These are phyloP conservation scores for Tragelaphus eurycerus DNA, from an alignment of 2,797 vertebrate genomes.

Conservation along the genomic window DNA sequence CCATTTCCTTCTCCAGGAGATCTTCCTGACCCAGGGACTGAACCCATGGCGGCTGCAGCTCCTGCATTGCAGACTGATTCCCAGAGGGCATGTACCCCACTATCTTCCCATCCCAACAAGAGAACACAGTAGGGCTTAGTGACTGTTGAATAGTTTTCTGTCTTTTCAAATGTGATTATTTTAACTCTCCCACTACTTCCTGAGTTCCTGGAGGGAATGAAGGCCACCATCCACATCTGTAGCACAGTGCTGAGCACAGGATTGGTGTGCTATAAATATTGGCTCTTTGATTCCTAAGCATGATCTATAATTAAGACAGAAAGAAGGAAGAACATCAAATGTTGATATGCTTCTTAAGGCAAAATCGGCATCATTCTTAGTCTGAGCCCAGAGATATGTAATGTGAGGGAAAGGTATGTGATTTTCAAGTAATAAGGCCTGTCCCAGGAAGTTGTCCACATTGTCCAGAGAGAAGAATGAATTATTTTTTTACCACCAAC, in stretches of 20 bases:
- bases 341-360: neutral
- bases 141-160: neutral
- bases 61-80: neutral
- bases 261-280: neutral
- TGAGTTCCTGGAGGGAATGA: neutral
- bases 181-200: neutral
- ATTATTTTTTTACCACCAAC: constrained; percentile 15
- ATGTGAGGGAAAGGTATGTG: neutral
- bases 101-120: neutral
- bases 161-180: neutral
- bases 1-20: neutral
- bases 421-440: neutral
- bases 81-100: neutral
- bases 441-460: neutral
- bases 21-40: neutral
- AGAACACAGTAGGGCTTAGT: neutral
- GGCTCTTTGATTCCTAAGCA: neutral
- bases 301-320: neutral
- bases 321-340: neutral
- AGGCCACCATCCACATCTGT: neutral
- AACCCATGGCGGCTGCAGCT: neutral
- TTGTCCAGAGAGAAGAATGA: constrained; percentile 5
- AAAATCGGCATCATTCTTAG: neutral
- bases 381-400: neutral
- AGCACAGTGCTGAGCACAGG: neutral